Base-by-base conservation (phyloP, 2,113 vertebrate species). In the Sceloporus tristichus region DNA sequence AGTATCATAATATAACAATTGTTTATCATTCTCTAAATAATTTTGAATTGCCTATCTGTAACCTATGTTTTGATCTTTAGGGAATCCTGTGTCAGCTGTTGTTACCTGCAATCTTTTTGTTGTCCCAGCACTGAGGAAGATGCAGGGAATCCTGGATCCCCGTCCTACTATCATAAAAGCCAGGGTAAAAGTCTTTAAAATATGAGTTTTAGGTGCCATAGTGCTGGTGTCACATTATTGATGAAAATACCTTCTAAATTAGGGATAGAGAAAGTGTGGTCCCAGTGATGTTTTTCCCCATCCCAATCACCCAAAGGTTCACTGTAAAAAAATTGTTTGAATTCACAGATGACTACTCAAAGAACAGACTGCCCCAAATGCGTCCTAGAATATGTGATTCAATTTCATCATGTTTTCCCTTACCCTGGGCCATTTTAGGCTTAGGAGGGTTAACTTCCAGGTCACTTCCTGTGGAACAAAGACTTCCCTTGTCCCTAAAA, bases 101-200 rank as follows among this genome's bases (percentile, higher is more conserved):
- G 99, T 99, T 95, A 99, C 98, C 94, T 99, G 99, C 97, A 99
- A 99, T 96, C 99, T 99, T 96, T 99, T 99, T 95, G 98, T 99
- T 95, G 99, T 99, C 96, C 99, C 99, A 85, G 99, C 99, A 91
- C 97, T 99, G 97, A 99, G 99, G 97, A 99, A 99, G 95, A 99
- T 99, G 99, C 99, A 99, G 96, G 99, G 99, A 92, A 99, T 99
- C 96, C 95, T 99, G 97, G 99, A 99, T 97, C 99, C 99, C 93
- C 98, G 99, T 90, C 99, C 99, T 90, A 99, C 99, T 92, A 99
- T 99, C 96, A 99, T 99, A 97, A 99, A 99, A 98, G 99, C 99
- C 95, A 98, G 99, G 98, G 99, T 99, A 98, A 96, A 94, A 91
- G 89, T 27, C 42, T 89, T 88, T 23, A 82, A 82, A 79, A 68